Evolutionary conservation across 2,113 vertebrate genomes (phyloP).

Genomic region (Rynchops niger): DNA sequence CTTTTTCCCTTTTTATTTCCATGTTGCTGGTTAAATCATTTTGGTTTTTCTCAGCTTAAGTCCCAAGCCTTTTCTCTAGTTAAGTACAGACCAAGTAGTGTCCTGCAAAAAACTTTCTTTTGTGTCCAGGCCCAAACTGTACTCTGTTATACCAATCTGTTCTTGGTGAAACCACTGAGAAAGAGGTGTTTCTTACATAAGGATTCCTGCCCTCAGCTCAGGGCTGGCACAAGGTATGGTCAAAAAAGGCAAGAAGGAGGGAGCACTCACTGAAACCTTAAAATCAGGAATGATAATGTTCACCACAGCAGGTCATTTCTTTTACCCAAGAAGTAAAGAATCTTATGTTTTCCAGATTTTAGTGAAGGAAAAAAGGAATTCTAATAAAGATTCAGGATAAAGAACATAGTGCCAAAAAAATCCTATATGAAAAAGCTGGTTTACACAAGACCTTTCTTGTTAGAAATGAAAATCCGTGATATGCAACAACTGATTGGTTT

Average conservation of each 20-base stretch:
- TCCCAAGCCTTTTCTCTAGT: neutral
- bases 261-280: neutral
- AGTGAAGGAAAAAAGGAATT: neutral
- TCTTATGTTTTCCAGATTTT: neutral
- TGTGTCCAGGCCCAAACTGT: neutral
- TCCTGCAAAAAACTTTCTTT: neutral
- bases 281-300: neutral
- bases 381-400: neutral
- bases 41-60: neutral
- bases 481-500: neutral
- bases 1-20: neutral
- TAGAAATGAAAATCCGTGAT: neutral
- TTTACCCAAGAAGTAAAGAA: neutral
- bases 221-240: neutral
- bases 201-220: neutral
- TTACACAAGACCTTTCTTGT: neutral
- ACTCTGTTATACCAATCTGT: neutral
- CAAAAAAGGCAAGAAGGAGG: neutral
- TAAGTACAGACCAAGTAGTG: neutral
- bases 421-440: neutral
- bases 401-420: neutral
- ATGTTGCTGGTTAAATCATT: neutral
- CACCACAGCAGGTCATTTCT: neutral
- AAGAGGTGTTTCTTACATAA: neutral
- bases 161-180: neutral